phyloP scores from a whole-genome alignment of 2,888 invertebrate species.

The Cerceris rybyensis region DNA sequence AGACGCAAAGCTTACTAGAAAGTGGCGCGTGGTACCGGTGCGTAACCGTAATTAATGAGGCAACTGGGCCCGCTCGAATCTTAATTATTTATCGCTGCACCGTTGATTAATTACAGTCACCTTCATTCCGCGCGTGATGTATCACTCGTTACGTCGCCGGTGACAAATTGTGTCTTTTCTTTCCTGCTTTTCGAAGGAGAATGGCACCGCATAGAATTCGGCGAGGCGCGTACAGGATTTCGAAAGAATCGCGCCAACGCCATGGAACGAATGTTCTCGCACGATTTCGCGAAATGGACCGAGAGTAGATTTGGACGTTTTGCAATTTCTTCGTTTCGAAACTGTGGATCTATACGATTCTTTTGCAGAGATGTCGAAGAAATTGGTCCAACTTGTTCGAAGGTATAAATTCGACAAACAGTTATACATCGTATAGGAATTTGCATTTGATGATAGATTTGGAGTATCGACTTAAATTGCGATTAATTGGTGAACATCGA shows the following conservation, averaged over 20 bases:
- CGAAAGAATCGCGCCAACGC: conserved; percentile 34
- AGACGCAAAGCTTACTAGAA: conserved; percentile 59
- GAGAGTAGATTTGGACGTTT: no score
- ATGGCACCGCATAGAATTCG: conserved; percentile 33
- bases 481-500: no score
- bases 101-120: conserved; percentile 65
- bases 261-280: no score
- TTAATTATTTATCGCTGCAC: conserved; percentile 69
- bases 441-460: no score
- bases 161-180: conserved; percentile 65
- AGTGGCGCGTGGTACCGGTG: conserved; percentile 51
- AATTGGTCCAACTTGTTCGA: no score
- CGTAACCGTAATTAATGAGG: conserved; percentile 64
- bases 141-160: conserved; percentile 55
- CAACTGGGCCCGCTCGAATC: conserved; percentile 61
- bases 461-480: no score
- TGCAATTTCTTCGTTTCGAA: no score
- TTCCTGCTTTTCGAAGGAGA: conserved; percentile 29
- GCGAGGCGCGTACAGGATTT: conserved; percentile 41
- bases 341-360: no score
- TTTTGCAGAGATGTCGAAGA: no score
- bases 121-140: conserved; percentile 57
- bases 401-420: no score
- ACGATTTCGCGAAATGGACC: no score
- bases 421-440: no score